Conservation (phyloP, 2,888 invertebrate genomes). For the Melinaea menophilus region DNA sequence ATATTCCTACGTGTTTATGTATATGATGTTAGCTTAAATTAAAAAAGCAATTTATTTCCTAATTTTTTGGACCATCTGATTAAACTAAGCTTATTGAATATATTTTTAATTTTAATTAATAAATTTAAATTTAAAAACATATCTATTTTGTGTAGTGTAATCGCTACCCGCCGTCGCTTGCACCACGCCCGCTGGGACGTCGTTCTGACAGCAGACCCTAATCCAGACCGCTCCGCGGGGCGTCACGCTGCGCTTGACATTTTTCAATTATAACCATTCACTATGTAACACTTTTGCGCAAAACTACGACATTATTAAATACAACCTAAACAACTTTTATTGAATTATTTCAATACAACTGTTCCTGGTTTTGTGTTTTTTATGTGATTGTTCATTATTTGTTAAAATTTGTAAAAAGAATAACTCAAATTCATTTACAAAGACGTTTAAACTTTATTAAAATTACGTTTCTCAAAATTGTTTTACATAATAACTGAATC, state of each 20-base stretch:
- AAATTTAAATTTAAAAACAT: too few relatives aligned
- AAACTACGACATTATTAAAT: slow-evolving; percentile 50
- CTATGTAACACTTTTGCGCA: slow-evolving; percentile 64
- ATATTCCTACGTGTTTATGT: background rate
- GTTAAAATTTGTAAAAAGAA: too few relatives aligned
- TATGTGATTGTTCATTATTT: background rate
- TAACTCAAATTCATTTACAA: too few relatives aligned
- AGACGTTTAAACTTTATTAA: too few relatives aligned
- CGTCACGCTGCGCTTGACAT: slow-evolving; percentile 64
- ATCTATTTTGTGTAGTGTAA: too few relatives aligned
- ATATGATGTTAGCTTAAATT: background rate
- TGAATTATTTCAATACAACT: slow-evolving; percentile 39
- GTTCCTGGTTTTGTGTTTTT: slow-evolving; percentile 17
- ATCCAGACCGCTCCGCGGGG: slow-evolving; percentile 63
- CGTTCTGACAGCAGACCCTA: slow-evolving; percentile 69
- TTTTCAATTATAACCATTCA: slow-evolving; percentile 71
- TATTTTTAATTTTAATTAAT: too few relatives aligned
- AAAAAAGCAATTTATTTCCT: too few relatives aligned
- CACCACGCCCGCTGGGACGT: slow-evolving; percentile 38
- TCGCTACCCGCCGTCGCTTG: slow-evolving; percentile 30
- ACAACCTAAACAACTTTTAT: slow-evolving; percentile 41
- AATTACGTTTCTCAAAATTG: too few relatives aligned
- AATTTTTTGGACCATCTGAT: too few relatives aligned
- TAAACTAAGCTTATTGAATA: too few relatives aligned
- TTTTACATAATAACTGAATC: too few relatives aligned